Evolutionary conservation across 2,797 vertebrate species (phyloP).

Genomic region (Synanceia verrucosa): DNA sequence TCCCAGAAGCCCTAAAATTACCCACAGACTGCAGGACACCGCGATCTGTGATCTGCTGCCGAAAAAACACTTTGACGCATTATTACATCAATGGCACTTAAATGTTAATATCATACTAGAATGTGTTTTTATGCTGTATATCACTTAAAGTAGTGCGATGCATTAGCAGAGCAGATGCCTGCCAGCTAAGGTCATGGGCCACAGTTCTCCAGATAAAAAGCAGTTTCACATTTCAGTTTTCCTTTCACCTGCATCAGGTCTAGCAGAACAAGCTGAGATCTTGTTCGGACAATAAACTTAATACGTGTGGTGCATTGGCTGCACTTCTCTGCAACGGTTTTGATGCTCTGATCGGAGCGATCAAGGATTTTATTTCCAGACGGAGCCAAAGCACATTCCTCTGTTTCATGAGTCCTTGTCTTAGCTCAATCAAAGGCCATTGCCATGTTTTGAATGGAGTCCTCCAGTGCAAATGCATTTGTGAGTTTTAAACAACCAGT

Average conservation of each 20-base stretch:
- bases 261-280: not conserved
- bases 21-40: too few relatives aligned
- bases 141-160: conserved; percentile 17
- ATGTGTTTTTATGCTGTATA: not conserved
- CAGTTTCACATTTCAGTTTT: conserved; percentile 46
- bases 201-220: conserved; percentile 39
- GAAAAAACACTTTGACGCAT: too few relatives aligned
- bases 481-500: conserved; percentile 36
- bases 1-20: too few relatives aligned
- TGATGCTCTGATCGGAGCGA: too few relatives aligned
- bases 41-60: too few relatives aligned
- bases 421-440: conserved; percentile 37
- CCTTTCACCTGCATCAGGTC: conserved; percentile 14
- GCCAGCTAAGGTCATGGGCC: conserved; percentile 38
- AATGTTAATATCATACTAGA: too few relatives aligned
- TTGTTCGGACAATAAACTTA: conserved; percentile 39
- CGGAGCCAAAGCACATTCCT: conserved; percentile 34
- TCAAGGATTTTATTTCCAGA: conserved; percentile 31
- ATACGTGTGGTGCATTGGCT: conserved; percentile 7
- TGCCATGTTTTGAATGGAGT: conserved; percentile 52
- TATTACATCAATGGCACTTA: too few relatives aligned
- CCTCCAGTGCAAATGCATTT: conserved; percentile 29
- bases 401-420: conserved; percentile 12
- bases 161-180: conserved; percentile 29
- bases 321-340: not conserved